Base-by-base conservation (phyloP, 2,888 invertebrate genomes). In the Nudaria mundana region DNA sequence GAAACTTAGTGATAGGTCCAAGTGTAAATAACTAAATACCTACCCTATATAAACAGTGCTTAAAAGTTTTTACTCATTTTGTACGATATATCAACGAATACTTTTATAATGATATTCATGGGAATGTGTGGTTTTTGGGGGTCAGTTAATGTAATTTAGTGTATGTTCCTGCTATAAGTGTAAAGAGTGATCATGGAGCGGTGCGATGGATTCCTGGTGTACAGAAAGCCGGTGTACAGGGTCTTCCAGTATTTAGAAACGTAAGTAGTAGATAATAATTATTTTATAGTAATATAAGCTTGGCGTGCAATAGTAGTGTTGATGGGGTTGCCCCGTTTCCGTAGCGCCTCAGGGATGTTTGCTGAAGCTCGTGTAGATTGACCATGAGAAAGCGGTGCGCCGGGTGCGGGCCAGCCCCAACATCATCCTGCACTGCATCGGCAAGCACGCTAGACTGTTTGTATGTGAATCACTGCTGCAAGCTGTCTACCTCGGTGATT, bases 231-330 rank as follows among this genome's bases (percentile, higher is more conserved):
- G 76, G 93, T 94, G 57, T 94, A 94, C 88, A 91, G 94, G 89
- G 93, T 93, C 76, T 94, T 94, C 90, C 94, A 94, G 90, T 94
- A 94, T 89, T 91, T 94, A 80, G 94, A 94, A 89, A 93, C 94
- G 94, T 94, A 89, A 94, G 94, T 93, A 68, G 44, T 40, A 14
- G 3, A 5, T 10, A 10, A 20, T 2, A n/a, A 22, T 4, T 22
- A 8, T n/a, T n/a, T n/a, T n/a, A n/a, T n/a, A n/a, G n/a, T n/a
- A n/a, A n/a, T n/a, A n/a, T n/a, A n/a, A n/a, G n/a, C n/a, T n/a
- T n/a, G n/a, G n/a, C n/a, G n/a, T n/a, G n/a, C n/a, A n/a, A n/a
- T n/a, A n/a, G n/a, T n/a, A n/a, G n/a, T n/a, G n/a, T n/a, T n/a
- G n/a, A n/a, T n/a, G n/a, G n/a, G n/a, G n/a, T n/a, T n/a, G n/a